Evolutionary conservation across 2,797 vertebrate genomes (phyloP).

Genomic region (Labroides dimidiatus): DNA sequence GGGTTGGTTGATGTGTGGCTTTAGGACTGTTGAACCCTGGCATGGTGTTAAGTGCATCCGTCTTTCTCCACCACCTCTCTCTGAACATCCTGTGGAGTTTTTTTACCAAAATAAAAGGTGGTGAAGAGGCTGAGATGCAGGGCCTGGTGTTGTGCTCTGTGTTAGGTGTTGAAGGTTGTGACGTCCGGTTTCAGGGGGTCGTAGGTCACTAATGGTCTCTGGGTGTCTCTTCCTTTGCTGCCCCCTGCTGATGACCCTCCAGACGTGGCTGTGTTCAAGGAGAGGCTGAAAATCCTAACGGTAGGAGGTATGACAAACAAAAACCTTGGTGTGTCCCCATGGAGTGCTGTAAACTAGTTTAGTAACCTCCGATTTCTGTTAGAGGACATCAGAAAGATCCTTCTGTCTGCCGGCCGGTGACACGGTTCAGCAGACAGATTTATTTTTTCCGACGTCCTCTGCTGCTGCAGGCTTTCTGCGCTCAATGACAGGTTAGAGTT

Average conservation of each 20-base stretch:
- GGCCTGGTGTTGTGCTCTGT: constrained; percentile 7
- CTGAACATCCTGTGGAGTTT: background rate
- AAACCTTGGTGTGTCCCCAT: constrained; percentile 33
- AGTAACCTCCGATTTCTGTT: background rate
- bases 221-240: constrained; percentile 76
- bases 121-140: constrained; percentile 30
- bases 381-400: background rate
- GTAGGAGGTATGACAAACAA: constrained; percentile 91
- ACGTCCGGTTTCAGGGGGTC: background rate
- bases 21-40: constrained; percentile 20
- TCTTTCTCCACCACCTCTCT: constrained; percentile 22
- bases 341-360: constrained; percentile 13
- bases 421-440: background rate
- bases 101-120: background rate
- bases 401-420: background rate
- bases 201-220: constrained; percentile 70
- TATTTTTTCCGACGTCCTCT: background rate
- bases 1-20: constrained; percentile 31
- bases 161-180: constrained; percentile 9
- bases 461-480: background rate
- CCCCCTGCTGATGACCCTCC: constrained; percentile 75
- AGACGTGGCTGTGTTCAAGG: constrained; percentile 93
- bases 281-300: constrained; percentile 94
- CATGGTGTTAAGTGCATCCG: constrained; percentile 35
- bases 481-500: too few species aligned